Conservation (phyloP, 2,113 vertebrate genomes). For the Lipophrys pholis region DNA sequence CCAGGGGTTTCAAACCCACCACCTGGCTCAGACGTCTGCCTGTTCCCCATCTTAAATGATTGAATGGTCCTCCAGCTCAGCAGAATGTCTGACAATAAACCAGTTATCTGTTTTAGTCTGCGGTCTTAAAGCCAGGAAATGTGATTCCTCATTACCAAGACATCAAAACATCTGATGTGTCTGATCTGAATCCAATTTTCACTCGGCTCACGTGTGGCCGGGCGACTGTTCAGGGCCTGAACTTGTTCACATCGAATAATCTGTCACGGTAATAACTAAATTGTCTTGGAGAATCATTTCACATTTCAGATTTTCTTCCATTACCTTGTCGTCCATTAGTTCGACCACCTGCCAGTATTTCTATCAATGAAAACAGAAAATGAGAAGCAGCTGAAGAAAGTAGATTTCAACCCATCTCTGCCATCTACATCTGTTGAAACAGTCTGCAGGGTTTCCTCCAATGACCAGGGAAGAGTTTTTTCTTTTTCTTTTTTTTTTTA, state of each 20-base stretch:
- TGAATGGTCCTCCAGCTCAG: no score
- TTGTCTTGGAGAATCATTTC: background rate
- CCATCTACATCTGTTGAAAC: conserved; percentile 25
- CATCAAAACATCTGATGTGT: no score
- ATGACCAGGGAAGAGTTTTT: conserved; percentile 18
- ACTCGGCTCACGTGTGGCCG: no score
- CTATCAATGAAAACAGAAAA: conserved; percentile 21
- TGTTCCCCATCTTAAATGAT: no score
- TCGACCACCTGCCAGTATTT: background rate
- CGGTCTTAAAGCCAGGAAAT: no score
- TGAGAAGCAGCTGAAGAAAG: background rate
- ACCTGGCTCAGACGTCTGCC: no score
- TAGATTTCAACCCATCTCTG: conserved; percentile 17
- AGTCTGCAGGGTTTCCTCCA: conserved; percentile 18
- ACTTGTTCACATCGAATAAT: background rate
- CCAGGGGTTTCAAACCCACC: no score
- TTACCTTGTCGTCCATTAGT: background rate
- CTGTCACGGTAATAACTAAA: background rate
- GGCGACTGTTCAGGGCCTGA: background rate
- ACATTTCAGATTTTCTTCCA: background rate
- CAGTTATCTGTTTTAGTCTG: no score
- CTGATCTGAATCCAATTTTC: background rate
- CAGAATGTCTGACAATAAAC: no score
- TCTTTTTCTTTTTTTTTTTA: background rate
- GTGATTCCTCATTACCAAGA: no score